phyloP scores from a whole-genome alignment of 2,113 vertebrate species.

The Urocitellus parryii region DNA sequence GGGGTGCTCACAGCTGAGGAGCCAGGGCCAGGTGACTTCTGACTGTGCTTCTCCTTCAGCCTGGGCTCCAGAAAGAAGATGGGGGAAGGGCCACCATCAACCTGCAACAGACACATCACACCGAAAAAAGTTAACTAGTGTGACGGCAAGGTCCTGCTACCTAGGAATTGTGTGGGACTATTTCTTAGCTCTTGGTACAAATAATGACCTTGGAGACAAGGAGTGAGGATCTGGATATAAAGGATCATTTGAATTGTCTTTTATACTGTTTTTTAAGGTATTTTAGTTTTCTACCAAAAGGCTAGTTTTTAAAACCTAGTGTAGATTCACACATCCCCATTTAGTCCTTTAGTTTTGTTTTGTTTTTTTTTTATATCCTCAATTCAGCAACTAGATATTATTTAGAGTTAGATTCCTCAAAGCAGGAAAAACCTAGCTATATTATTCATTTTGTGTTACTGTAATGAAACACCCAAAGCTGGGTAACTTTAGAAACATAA shows the following conservation, averaged over 20 bases:
- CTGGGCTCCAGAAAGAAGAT: background rate
- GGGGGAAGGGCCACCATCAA: background rate
- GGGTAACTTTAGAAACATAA: background rate
- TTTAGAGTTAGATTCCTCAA: background rate
- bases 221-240: background rate
- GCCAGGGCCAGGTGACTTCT: too few species aligned
- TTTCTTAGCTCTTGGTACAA: background rate
- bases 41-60: background rate
- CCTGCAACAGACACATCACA: background rate
- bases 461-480: background rate
- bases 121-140: background rate
- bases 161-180: background rate
- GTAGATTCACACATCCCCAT: background rate
- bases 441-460: background rate
- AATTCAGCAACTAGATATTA: background rate
- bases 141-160: background rate
- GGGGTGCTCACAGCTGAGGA: background rate
- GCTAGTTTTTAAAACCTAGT: background rate
- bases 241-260: background rate
- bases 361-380: background rate
- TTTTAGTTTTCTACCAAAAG: slow-evolving; percentile 3
- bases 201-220: background rate
- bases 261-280: background rate
- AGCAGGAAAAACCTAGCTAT: background rate
- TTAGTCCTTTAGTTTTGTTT: background rate